Evolutionary conservation across 2,113 vertebrate genomes (phyloP), one percentile per base, ranked within the genome.

Genomic region (Lepisosteus oculatus): DNA sequence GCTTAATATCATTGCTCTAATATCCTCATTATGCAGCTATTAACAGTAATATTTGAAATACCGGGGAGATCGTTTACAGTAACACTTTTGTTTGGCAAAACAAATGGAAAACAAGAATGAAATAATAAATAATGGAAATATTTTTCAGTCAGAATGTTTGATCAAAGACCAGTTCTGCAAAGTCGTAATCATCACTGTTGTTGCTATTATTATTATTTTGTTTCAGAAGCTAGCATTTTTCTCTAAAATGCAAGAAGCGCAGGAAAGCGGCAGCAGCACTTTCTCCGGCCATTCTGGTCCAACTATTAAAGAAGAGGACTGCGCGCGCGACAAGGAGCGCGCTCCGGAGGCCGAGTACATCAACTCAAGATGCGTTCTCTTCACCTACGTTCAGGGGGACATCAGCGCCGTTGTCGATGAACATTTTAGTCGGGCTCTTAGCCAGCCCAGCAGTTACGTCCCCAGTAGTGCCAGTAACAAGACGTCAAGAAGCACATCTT

Each of bases 351-450:
- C 97, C 0, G 97, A 99, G 85, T 98, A 99, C 87, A 92, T 99
- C 89, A 97, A 77, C 85, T 94, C 97, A 74, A 93, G 97, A 74
- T 99, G 97, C 47, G 95, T 99, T 66, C 92, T 99, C 71, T 98
- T 99, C 91, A 99, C 95, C 17, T 99, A 99, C 83, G 98, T 99
- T 86, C 96, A 97, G 76, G 97, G 97, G 14, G 97, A 99, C 89
- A 97, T 98, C 89, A 97, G 97, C 75, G 85, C 95, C 0, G 97
- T 99, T 81, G 97, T 99, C 80, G 97, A 99, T 7, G 95, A 97
- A 72, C 97, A 99, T 85, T 99, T 99, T 91, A 98, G 95, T 88
- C 90, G 97, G 69, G 97, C 97, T 0, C 92, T 99, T 61, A 99
- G 97, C 85, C 96, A 96, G 85, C 90, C 94, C 61, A 92, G 90